Evolutionary conservation across 2,113 vertebrate species (phyloP).

Genomic region (pig (Sus scrofa)): T2T-Sscrofa CM000817.6:137536001-137536500

Average conservation of each 20-base stretch:
- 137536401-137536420: conserved; percentile 34
- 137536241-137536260: neutral
- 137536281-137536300: neutral
- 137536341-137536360: conserved; percentile 21
- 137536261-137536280: neutral
- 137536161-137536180: neutral
- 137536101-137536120: neutral
- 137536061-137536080: neutral
- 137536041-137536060: neutral
- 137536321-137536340: neutral
- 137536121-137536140: neutral
- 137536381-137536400: conserved; percentile 34
- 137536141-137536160: neutral
- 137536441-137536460: conserved; percentile 66
- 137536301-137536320: neutral
- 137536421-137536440: conserved; percentile 64
- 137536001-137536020: neutral
- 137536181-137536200: neutral
- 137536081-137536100: neutral
- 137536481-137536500: conserved; percentile 59
- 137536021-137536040: neutral
- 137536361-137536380: neutral
- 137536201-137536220: neutral
- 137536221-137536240: conserved; percentile 3
- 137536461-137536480: conserved; percentile 58